Conservation (phyloP, 37 sponge, comb jelly and placozoan genomes). For the Cliona cf. orientalis region DNA sequence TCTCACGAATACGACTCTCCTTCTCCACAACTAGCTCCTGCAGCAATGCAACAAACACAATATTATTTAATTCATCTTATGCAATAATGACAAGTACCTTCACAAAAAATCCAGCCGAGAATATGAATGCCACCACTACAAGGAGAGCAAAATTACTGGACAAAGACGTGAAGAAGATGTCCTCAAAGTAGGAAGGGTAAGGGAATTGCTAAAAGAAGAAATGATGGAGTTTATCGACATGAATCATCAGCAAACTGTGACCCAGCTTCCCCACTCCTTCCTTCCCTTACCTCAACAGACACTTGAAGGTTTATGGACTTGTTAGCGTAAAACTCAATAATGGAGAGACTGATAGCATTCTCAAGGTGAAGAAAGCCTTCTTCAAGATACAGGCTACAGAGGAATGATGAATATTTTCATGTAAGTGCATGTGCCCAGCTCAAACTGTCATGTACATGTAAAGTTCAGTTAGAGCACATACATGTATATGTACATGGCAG, state of each 20-base stretch:
- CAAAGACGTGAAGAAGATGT: conserved; percentile 65
- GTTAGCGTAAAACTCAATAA: conserved; percentile 47
- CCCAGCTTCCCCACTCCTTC: conserved; percentile 3
- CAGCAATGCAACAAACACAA: background rate
- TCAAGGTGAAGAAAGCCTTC: conserved; percentile 87
- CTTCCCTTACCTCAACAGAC: conserved; percentile 14
- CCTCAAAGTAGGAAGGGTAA: conserved; percentile 66
- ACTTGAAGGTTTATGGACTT: background rate
- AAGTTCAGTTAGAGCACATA: too few relatives aligned
- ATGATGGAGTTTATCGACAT: background rate
- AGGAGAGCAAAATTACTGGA: conserved; percentile 75
- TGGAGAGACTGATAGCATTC: conserved; percentile 60
- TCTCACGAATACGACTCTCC: conserved; percentile 82
- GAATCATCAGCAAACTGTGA: too few relatives aligned
- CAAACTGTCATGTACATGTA: too few relatives aligned
- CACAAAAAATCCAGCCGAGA: conserved; percentile 75
- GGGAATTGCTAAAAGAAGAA: conserved; percentile 79
- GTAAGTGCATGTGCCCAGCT: too few relatives aligned
- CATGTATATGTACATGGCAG: too few relatives aligned
- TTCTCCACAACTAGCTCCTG: conserved; percentile 89
- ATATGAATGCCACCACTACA: conserved; percentile 81
- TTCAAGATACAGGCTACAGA: too few relatives aligned
- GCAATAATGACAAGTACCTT: conserved; percentile 42
- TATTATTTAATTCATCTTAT: background rate
- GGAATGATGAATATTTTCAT: too few relatives aligned